Base-by-base conservation (phyloP, 1,140 invertebrate genomes). In the Leptonema lineaticorne region DNA sequence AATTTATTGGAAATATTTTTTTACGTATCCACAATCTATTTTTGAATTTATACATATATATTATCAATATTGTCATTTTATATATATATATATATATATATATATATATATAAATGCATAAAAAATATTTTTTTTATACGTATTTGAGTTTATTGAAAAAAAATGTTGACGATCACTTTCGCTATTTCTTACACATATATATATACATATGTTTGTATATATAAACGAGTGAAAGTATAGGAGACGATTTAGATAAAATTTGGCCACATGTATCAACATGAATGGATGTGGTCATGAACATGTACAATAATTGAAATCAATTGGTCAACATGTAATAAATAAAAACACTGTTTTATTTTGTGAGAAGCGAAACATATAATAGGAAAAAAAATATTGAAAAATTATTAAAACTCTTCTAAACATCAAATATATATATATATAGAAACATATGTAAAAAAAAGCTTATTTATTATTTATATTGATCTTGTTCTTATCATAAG, bases 231-330 rank as follows among this genome's bases (percentile, higher is more conserved):
- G 57, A 20, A 30, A 29, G 27, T 59, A 29, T 18, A 14, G 30
- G 57, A 37, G n/a, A 22, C n/a, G 28, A 18, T 27, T 8, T 5
- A 16, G 28, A 20, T 29, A 33, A 29, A 59, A 59, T 59, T 59
- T 59, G 57, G 57, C 57, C 57, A 59, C 57, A 59, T 59, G 57
- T 33, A 59, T 59, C 57, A 59, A 59, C 30, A 59, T 59, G 57
- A n/a, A n/a, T n/a, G 45, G 28, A 59, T 16, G 33, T 16, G n/a
- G 28, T 22, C 57, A 4, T 27, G n/a, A n/a, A n/a, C n/a, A n/a
- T n/a, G n/a, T n/a, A n/a, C n/a, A n/a, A 37, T 37, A 59, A 59
- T 59, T 59, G 57, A 29, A 33, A 59, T 37, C 57, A 59, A 59
- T 59, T 59, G 30, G 30, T 7, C 20, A 28, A 59, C 30, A 59